Base-by-base conservation (phyloP, 2,888 invertebrate genomes). In the Chloroclysta siterata region DNA sequence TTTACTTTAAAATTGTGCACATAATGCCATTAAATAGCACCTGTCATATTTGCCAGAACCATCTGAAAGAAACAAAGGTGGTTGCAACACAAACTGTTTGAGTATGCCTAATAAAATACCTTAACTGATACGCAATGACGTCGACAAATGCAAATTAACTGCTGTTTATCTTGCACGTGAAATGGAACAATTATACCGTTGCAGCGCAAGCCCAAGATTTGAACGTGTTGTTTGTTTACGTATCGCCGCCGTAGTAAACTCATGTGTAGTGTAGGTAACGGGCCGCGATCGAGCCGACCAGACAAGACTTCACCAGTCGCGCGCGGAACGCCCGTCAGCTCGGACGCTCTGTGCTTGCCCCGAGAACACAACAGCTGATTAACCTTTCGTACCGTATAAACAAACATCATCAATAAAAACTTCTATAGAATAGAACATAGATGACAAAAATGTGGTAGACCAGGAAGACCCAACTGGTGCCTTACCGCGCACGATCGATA, bases 241-340 rank as follows among this genome's bases (percentile, higher is more conserved):
- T 87, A 85, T 81, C 78, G 79, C 72, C 78, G 79, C 71, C 79
- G 87, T 90, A 89, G 87, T 89, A 89, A 76, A 83, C 79, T 79
- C 83, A 83, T 84, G 88, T 86, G 89, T 86, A 85, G 88, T 86
- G 88, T 86, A 85, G 81, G 82, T 87, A 88, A 87, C 87, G 88
- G 88, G 73, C 79, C 83, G 85, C 77, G 77, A 79, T 65, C 69
- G 68, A 59, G 61, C 53, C 68, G 63, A 62, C 64, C 65, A 66
- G 68, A 65, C 71, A 72, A 68, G 62, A 73, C 69, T 66, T 65
- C 66, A 66, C 65, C 88, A 89, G 90, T 90, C 88, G 90, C 87
- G 88, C 87, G 90, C 88, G 84, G 85, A 77, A 78, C 81, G 86
- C 78, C 77, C 81, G 87, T 77, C 75, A 81, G 86, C 76, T 78